Evolutionary conservation across 2,888 invertebrate species (phyloP), one percentile per base, ranked within the genome.

Genomic region (Trichogramma evanescens): DNA sequence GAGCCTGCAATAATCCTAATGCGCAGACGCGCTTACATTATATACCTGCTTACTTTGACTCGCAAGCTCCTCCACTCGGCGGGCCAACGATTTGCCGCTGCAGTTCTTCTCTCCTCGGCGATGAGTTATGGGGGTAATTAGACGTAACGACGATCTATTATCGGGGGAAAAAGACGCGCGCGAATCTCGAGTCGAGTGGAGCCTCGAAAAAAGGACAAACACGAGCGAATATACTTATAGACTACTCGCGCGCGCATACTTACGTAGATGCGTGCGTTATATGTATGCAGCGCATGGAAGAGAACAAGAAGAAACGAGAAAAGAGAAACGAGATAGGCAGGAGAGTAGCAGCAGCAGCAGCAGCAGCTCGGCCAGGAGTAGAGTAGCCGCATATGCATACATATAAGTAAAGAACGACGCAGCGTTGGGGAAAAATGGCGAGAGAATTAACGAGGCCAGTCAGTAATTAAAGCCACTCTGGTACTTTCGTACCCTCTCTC

Each of bases 371-470:
- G 38, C 9, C 26, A 56, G 49, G 49, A 56, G 26, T 6, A 8
- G 45, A n/a, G 50, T 43, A 50, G 49, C 7, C n/a, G 46, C 50
- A 26, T 3, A 4, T 38, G 2, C 6, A 13, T 38, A 9, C 45
- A 13, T 43, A 45, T 42, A 49, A 40, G 39, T 13, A n/a, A 40
- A 38, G 8, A 49, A 9, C 49, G 50, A 13, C 7, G 13, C 26
- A 6, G 41, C 10, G 41, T 9, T 13, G 26, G 51, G 6, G 50
- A 58, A 62, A 62, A 59, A 58, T 58, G 44, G 58, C 13, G 56
- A 61, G 56, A 61, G 60, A 60, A 61, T 63, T 61, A 65, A 65
- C 61, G 65, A 65, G 63, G 61, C 57, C 59, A 63, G 63, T 64
- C 54, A 60, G 61, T 63, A 66, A 66, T 66, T 64, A 64, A 63